Evolutionary conservation across 1,140 invertebrate species (phyloP).

Genomic region (Ectropis grisescens): DNA sequence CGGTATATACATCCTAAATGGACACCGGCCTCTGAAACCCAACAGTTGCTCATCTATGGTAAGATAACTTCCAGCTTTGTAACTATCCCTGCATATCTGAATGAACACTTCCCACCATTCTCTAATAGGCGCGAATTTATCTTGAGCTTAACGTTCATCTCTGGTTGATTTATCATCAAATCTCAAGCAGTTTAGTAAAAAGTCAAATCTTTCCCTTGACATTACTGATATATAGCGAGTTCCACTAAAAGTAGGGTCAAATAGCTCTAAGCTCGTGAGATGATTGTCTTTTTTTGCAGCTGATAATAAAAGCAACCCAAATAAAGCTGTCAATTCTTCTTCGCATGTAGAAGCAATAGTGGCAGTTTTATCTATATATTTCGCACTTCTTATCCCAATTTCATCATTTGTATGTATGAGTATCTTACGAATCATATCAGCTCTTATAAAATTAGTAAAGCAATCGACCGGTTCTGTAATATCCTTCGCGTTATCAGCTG

Average conservation of each 20-base stretch:
- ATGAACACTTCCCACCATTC: constrained; percentile 40
- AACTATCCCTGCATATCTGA: constrained; percentile 34
- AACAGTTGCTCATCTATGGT: constrained; percentile 58
- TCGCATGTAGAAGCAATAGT: background rate
- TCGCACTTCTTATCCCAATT: background rate
- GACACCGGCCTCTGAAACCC: constrained; percentile 43
- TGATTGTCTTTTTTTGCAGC: constrained; percentile 8
- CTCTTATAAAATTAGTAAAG: background rate
- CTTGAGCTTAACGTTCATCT: constrained; percentile 19
- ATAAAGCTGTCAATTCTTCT: constrained; percentile 8
- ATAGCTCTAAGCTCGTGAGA: constrained; percentile 4
- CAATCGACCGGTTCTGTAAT: background rate
- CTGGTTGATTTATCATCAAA: constrained; percentile 32
- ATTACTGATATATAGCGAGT: constrained; percentile 12
- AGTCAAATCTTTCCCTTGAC: constrained; percentile 25
- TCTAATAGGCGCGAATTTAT: constrained; percentile 37
- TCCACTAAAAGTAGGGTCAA: constrained; percentile 10
- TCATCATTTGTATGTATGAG: background rate
- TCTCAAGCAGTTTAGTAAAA: constrained; percentile 14
- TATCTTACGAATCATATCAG: background rate
- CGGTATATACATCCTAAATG: constrained; percentile 47
- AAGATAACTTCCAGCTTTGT: constrained; percentile 25
- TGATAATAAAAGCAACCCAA: constrained; percentile 7
- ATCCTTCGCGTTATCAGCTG: background rate
- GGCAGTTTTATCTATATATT: background rate